These are phyloP conservation scores for Amblyraja radiata DNA, from an alignment of 2,797 vertebrate genomes.

Conservation along the genomic window DNA sequence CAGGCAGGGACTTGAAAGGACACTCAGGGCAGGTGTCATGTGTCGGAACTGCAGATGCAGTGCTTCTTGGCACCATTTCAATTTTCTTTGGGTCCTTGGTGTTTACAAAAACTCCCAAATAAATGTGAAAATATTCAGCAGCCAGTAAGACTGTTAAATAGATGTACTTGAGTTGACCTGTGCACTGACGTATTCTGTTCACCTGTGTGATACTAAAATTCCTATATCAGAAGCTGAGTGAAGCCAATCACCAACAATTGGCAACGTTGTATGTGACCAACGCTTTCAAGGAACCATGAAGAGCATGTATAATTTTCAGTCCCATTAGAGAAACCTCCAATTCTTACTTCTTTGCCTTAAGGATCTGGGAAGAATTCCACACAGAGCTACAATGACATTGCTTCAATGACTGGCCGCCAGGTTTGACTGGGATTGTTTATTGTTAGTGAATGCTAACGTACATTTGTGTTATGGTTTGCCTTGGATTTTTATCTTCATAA, in stretches of 20 bases:
- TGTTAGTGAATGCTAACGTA: not conserved
- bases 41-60: no score
- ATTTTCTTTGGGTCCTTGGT: not conserved
- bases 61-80: not conserved
- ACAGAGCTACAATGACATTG: not conserved
- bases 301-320: not conserved
- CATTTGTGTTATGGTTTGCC: not conserved
- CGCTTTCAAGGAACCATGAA: not conserved
- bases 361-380: not conserved
- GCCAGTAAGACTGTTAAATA: not conserved
- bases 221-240: not conserved
- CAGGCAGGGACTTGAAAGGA: no score
- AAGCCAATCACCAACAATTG: not conserved
- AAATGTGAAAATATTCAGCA: not conserved
- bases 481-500: not conserved
- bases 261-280: not conserved
- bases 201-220: not conserved
- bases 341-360: not conserved
- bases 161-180: not conserved
- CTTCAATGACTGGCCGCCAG: not conserved
- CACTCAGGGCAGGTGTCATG: no score
- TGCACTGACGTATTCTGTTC: not conserved
- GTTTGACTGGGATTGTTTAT: not conserved
- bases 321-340: not conserved
- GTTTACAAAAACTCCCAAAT: not conserved